Evolutionary conservation across 2,113 vertebrate species (phyloP), one percentile per base, ranked within the genome.

Genomic region (Lasiurus cinereus): DNA sequence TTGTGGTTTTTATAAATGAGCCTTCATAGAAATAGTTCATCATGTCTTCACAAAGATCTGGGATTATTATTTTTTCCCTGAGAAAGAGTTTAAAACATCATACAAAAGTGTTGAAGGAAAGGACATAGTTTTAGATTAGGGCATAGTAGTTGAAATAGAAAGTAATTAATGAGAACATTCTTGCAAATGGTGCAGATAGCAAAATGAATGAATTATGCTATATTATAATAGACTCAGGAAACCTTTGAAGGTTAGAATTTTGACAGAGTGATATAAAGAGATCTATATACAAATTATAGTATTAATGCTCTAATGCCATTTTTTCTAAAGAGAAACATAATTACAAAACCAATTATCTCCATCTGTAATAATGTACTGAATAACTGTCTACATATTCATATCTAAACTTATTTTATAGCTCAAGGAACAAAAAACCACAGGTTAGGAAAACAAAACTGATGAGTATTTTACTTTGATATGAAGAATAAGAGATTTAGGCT

Each of bases 1-100:
- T 97, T 94, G 77, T 91, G 97, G 43, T 93, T 97, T 97, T 90
- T 72, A 18, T 97, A 94, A 98, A 96, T 96, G 76, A 62, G 78
- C 59, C 84, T 83, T 79, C 74, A 90, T 89, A 78, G 88, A 89
- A 56, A 83, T 76, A 92, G 90, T 96, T 98, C 88, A 94, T 97
- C 93, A 76, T 91, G 92, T 98, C 93, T 83, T 83, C 83, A 95
- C 85, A 95, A 94, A 95, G 66, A 94, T 52, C 85, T 94, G 19
- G 31, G 24, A 31, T 95, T 95, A 80, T 95, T 96, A 84, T 91
- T 96, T 94, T 93, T 90, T 78, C 84, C 43, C 16, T 39, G 56
- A 93, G 82, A 95, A 91, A 96, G 50, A 97, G 39, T 74, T 82
- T 96, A 93, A 97, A 96, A 94, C 27, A 91, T 78, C 50, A 70